phyloP scores from a whole-genome alignment of 2,888 invertebrate species.

The Teinopalpus imperialis region DNA sequence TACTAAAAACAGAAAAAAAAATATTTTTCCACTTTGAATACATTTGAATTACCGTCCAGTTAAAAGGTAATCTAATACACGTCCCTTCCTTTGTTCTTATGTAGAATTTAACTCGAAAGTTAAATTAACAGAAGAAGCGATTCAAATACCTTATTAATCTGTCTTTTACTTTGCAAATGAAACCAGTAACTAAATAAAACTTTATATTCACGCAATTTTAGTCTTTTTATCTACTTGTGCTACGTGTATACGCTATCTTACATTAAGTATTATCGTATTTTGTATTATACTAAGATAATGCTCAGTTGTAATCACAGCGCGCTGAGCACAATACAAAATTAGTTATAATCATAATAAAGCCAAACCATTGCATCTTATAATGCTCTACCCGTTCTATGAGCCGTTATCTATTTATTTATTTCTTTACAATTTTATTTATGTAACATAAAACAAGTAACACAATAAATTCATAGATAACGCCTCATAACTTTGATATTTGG shows the following conservation, averaged over 20 bases:
- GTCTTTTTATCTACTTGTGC: neutral
- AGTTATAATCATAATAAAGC: conserved; percentile 15
- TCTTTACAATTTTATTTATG: neutral
- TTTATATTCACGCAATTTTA: conserved; percentile 8
- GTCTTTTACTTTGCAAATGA: conserved; percentile 2
- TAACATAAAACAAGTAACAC: neutral
- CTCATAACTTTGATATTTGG: conserved; percentile 10
- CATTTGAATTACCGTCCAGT: conserved; percentile 36
- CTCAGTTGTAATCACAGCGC: neutral
- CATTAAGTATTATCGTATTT: conserved; percentile 2
- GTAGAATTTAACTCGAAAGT: conserved; percentile 61
- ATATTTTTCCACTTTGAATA: conserved; percentile 53
- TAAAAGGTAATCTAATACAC: conserved; percentile 30
- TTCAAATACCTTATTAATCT: conserved; percentile 28
- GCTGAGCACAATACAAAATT: conserved; percentile 11
- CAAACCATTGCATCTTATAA: conserved; percentile 40
- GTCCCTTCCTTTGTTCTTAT: conserved; percentile 58
- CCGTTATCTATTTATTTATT: conserved; percentile 13
- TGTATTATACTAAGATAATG: conserved; percentile 6
- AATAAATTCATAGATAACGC: neutral
- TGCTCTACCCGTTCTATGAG: conserved; percentile 39
- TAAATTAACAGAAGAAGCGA: conserved; percentile 65
- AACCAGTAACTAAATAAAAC: neutral
- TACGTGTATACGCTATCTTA: conserved; percentile 2
- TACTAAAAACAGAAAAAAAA: conserved; percentile 36